phyloP scores from a whole-genome alignment of 1,140 invertebrate genomes.

The Ladona fulva region DNA sequence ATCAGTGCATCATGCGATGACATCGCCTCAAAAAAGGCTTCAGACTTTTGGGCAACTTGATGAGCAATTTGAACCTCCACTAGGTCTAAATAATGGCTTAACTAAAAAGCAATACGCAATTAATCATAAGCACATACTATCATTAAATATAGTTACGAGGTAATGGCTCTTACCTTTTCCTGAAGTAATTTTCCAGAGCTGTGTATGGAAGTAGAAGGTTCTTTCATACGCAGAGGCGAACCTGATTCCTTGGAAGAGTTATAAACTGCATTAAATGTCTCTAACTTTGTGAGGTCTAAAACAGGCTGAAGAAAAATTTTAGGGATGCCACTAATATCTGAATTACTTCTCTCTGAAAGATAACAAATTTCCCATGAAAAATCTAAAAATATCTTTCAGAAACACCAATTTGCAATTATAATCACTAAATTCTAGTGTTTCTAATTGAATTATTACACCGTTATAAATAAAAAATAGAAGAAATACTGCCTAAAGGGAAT shows the following conservation, averaged over 20 bases:
- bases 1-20: slow-evolving; percentile 88
- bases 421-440: too few relatives aligned
- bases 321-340: slow-evolving; percentile 61
- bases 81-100: slow-evolving; percentile 92
- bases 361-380: too few relatives aligned
- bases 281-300: slow-evolving; percentile 70
- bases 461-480: too few relatives aligned
- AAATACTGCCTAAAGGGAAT: too few relatives aligned
- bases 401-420: too few relatives aligned
- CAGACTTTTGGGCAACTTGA: slow-evolving; percentile 91
- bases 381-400: too few relatives aligned
- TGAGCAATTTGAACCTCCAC: slow-evolving; percentile 92
- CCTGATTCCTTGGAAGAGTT: background rate
- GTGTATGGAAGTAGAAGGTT: background rate
- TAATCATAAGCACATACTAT: background rate
- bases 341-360: slow-evolving; percentile 35
- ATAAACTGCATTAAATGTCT: slow-evolving; percentile 78
- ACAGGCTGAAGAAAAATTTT: slow-evolving; percentile 77
- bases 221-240: background rate
- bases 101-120: slow-evolving; percentile 32
- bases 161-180: slow-evolving; percentile 44
- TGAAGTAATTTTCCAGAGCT: slow-evolving; percentile 45
- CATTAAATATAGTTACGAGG: background rate
- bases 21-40: slow-evolving; percentile 95
- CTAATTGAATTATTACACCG: too few relatives aligned